Evolutionary conservation across 2,797 vertebrate genomes (phyloP), one percentile per base, ranked within the genome.

Genomic region (Alcedo quadribrachys): DNA sequence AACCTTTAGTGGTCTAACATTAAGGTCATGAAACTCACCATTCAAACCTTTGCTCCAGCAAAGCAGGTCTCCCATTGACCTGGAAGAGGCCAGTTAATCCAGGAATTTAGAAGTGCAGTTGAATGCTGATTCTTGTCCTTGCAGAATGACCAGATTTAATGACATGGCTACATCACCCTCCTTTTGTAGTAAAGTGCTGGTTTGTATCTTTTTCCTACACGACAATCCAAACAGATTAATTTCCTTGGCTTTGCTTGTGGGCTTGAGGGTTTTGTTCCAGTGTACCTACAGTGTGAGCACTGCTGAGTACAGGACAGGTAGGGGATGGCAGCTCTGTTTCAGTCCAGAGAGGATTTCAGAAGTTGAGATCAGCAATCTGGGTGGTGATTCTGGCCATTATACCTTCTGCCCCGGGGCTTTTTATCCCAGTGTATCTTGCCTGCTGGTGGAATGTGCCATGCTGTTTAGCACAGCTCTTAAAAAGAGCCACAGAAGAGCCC

Each of bases 111-210:
- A 92, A 57, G 16, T 0, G 0, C 15, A 51, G 57, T 5, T 74
- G 83, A 91, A 85, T 65, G n/a, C 9, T 82, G 60, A 50, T 27
- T 83, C 51, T 74, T 66, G 30, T 60, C 60, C 71, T 87, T 70
- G 61, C 7, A 51, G 45, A 81, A 79, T 84, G 81, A 50, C 6
- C n/a, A 32, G 20, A 63, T 80, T 84, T 79, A 84, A 75, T 86
- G 76, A 21, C 30, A 27, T 33, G 6, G 62, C 21, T 16, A 43
- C 9, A 5, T 76, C 46, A 57, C 35, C 50, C 79, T 50, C 28
- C 75, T 84, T 79, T 88, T 63, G 5, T 58, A 51, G 40, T 73
- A 15, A n/a, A 32, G 3, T 37, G 24, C 25, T 94, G 6, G 66
- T 87, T 65, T 8, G 2, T 73, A 18, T 69, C 19, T 70, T 79